Conservation (phyloP, 2,797 vertebrate genomes). For the Valencia hispanica region DNA sequence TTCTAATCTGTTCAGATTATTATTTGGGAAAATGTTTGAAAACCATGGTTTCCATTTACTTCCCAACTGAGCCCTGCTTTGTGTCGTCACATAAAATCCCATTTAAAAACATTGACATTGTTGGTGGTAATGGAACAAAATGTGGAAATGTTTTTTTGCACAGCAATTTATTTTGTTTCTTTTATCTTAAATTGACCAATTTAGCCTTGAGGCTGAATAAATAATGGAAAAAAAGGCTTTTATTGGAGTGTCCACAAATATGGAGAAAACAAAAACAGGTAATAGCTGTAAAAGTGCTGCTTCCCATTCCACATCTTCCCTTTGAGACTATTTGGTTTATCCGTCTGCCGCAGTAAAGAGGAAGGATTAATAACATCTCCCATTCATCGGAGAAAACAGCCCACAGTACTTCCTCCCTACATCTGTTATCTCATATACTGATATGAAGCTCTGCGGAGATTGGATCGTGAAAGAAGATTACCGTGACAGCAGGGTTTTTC, state of each 20-base stretch:
- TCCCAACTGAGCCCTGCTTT: not conserved
- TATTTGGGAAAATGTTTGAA: not conserved
- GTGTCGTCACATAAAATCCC: not conserved
- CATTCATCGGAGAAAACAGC: constrained; percentile 45
- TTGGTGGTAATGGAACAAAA: not conserved
- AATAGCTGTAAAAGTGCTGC: not conserved
- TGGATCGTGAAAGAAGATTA: constrained; percentile 63
- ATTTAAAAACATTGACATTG: not conserved
- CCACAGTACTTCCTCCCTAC: constrained; percentile 34
- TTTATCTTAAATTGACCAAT: not conserved
- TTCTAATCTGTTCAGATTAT: not conserved
- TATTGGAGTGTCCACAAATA: not conserved
- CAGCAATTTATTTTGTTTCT: not conserved
- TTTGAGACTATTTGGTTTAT: constrained; percentile 19
- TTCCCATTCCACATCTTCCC: constrained; percentile 8
- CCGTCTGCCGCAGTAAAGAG: constrained; percentile 3
- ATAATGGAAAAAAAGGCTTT: not conserved
- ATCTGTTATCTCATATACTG: constrained; percentile 46
- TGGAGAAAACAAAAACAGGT: constrained; percentile 8
- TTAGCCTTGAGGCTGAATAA: not conserved
- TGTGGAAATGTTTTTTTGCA: not conserved
- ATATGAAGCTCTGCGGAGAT: constrained; percentile 56
- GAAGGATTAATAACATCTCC: constrained; percentile 44
- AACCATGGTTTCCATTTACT: not conserved
- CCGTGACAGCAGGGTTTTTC: constrained; percentile 47